Percentiles rank a stretch among this genome's conserved stretches.
phyloP scores from a whole-genome alignment of 2,888 invertebrate genomes.

The Lobophora halterata region DNA sequence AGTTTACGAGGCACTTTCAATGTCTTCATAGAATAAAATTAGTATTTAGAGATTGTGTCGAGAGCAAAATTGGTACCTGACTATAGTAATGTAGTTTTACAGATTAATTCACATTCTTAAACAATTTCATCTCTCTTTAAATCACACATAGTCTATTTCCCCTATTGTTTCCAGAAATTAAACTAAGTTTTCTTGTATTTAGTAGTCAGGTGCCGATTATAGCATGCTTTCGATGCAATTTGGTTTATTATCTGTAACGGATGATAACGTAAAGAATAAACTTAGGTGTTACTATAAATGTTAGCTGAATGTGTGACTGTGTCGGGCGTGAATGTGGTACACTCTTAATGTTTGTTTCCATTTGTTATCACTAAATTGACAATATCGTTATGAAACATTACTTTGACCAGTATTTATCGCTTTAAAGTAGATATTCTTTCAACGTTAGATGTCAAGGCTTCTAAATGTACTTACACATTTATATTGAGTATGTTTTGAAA shows the following conservation, averaged over 20 bases:
- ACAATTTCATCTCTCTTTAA: constrained; percentile 2
- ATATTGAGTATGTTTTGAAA: constrained; percentile 61
- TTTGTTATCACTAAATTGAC: constrained; percentile 49
- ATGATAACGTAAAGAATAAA: constrained; percentile 69
- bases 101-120: not conserved
- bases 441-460: constrained; percentile 57
- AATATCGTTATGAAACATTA: constrained; percentile 38
- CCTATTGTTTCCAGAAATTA: constrained; percentile 7
- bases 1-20: constrained; percentile 70
- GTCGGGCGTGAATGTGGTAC: constrained; percentile 72
- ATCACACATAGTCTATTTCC: constrained; percentile 13
- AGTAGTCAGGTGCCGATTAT: constrained; percentile 68
- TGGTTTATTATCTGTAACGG: constrained; percentile 67
- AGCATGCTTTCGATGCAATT: constrained; percentile 57
- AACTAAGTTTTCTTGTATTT: constrained; percentile 6
- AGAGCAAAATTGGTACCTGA: constrained; percentile 66
- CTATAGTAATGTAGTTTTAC: constrained; percentile 40
- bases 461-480: constrained; percentile 50
- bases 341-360: constrained; percentile 61
- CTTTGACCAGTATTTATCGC: constrained; percentile 29
- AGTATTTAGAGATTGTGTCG: constrained; percentile 66
- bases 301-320: constrained; percentile 77
- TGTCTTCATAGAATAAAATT: constrained; percentile 70
- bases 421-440: constrained; percentile 54
- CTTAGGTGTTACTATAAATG: constrained; percentile 80